Conservation (phyloP, 2,888 invertebrate species). For the Parnassius apollo region DNA sequence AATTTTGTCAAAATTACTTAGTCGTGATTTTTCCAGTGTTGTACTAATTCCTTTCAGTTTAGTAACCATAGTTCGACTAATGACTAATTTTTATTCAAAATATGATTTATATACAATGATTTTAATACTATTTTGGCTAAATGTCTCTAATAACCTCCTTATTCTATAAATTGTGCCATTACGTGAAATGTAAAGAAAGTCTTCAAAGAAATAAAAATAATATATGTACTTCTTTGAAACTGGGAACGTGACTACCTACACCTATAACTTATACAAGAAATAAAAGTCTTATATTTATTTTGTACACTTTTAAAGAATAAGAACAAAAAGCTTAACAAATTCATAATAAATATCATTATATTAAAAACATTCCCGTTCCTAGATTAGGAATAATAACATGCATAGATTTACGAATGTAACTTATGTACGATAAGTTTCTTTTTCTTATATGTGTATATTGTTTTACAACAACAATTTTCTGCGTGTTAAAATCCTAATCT, state of each 20-base stretch:
- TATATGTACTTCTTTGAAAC: slow-evolving; percentile 20
- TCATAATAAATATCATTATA: slow-evolving; percentile 44
- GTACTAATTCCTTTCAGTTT: slow-evolving; percentile 66
- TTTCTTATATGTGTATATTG: too few species aligned
- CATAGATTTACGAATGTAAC: background rate
- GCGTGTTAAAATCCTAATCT: slow-evolving; percentile 46
- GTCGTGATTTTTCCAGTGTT: slow-evolving; percentile 55
- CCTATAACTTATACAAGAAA: slow-evolving; percentile 62
- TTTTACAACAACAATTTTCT: slow-evolving; percentile 7
- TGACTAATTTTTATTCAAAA: slow-evolving; percentile 60
- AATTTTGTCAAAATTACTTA: too few species aligned
- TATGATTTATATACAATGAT: slow-evolving; percentile 72
- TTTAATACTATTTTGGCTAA: slow-evolving; percentile 78
- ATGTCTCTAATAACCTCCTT: slow-evolving; percentile 74
- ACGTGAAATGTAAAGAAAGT: slow-evolving; percentile 50
- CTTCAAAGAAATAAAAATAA: slow-evolving; percentile 20
- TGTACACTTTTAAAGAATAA: slow-evolving; percentile 66
- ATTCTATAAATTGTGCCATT: slow-evolving; percentile 73
- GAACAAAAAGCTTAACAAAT: slow-evolving; percentile 59
- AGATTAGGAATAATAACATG: slow-evolving; percentile 37
- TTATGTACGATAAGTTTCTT: too few species aligned
- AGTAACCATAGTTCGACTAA: slow-evolving; percentile 60
- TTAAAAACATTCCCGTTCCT: slow-evolving; percentile 40
- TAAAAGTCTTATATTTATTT: slow-evolving; percentile 65
- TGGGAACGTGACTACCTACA: slow-evolving; percentile 45